Percentiles rank a stretch among this genome's conserved stretches.
Conservation (phyloP, 92 coral and sea anemone genomes). For the Actinostola sp. region DNA sequence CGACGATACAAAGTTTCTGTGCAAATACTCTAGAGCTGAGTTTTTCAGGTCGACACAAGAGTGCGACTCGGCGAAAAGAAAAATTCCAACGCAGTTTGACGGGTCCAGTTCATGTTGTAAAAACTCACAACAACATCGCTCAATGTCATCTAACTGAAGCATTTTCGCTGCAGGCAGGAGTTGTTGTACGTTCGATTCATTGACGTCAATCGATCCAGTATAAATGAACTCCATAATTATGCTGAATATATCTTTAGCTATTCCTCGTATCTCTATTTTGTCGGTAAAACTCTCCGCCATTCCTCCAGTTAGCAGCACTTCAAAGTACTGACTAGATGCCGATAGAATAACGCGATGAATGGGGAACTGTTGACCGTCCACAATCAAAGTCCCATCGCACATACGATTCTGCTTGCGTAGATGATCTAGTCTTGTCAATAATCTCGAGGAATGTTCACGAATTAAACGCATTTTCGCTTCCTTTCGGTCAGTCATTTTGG, state of each 20-base stretch:
- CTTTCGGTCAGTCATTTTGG: constrained; percentile 13
- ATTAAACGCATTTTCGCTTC: constrained; percentile 18
- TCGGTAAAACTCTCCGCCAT: constrained; percentile 72
- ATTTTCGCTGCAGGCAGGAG: constrained; percentile 91
- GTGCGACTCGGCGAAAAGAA: constrained; percentile 76
- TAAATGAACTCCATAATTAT: constrained; percentile 85
- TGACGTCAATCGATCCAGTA: constrained; percentile 76
- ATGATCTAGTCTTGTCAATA: constrained; percentile 58
- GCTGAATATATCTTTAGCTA: constrained; percentile 66
- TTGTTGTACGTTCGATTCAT: constrained; percentile 80
- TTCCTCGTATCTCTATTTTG: constrained; percentile 72
- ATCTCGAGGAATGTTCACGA: constrained; percentile 56
- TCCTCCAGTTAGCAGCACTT: constrained; percentile 85
- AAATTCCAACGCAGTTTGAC: constrained; percentile 82
- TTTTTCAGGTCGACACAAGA: constrained; percentile 63
- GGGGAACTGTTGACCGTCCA: constrained; percentile 59
- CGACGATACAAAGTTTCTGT: constrained; percentile 77
- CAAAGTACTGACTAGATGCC: constrained; percentile 86
- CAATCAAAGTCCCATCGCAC: constrained; percentile 83
- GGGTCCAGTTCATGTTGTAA: constrained; percentile 78
- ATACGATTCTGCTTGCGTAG: constrained; percentile 61
- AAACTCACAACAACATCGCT: constrained; percentile 81
- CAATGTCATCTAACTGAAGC: constrained; percentile 89
- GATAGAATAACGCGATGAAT: constrained; percentile 74
- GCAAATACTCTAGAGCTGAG: constrained; percentile 68